Conservation (phyloP, 1,140 invertebrate genomes). For the Lasioglossum albipes region DNA sequence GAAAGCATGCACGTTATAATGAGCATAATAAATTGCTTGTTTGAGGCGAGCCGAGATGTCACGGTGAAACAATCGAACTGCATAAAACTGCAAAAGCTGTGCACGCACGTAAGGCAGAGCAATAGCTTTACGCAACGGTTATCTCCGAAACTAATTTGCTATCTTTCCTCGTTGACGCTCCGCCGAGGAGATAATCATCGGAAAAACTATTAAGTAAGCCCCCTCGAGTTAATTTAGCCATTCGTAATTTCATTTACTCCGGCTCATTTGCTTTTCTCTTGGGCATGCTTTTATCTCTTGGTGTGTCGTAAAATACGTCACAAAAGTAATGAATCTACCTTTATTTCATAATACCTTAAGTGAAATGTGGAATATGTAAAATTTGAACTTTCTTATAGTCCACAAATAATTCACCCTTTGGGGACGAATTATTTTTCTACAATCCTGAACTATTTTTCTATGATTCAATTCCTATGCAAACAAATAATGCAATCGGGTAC, state of each 20-base stretch:
- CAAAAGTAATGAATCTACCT: not conserved
- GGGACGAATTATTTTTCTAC: no score
- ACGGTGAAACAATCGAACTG: constrained; percentile 25
- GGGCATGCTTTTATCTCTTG: not conserved
- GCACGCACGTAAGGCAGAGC: not conserved
- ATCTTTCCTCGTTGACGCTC: constrained; percentile 24
- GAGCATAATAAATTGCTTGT: constrained; percentile 20
- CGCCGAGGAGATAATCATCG: constrained; percentile 37
- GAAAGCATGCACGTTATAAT: constrained; percentile 17
- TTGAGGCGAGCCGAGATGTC: not conserved
- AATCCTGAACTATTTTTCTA: no score
- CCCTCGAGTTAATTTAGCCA: constrained; percentile 30
- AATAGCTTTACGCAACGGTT: constrained; percentile 35
- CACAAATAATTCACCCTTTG: no score
- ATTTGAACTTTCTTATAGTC: no score
- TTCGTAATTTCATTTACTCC: constrained; percentile 29
- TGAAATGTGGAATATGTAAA: not conserved
- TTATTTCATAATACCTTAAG: not conserved
- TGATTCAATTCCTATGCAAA: no score
- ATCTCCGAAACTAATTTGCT: constrained; percentile 47
- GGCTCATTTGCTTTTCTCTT: constrained; percentile 15
- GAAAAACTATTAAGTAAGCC: constrained; percentile 44
- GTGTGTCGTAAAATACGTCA: not conserved
- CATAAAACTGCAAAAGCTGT: constrained; percentile 20
- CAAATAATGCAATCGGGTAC: no score